Evolutionary conservation across 30 jellyfish, hydroid and myxozoan genomes (phyloP).

Genomic region (Aurelia aurita complex sp. Pacific): DNA sequence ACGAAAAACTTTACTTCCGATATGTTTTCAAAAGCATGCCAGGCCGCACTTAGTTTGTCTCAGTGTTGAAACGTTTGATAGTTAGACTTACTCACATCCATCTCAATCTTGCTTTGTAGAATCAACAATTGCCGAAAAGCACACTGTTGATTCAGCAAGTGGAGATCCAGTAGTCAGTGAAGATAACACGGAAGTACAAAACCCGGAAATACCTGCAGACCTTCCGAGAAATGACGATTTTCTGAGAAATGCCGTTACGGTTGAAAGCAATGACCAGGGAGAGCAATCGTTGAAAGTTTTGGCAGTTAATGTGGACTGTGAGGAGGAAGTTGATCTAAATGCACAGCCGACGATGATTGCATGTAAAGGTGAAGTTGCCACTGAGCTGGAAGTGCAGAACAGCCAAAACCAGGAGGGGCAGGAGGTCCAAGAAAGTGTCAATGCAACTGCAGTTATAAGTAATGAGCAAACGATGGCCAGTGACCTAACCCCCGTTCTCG

Average conservation of each 20-base stretch:
- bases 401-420: background rate
- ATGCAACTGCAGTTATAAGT: background rate
- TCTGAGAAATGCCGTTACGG: background rate
- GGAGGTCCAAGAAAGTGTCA: background rate
- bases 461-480: background rate
- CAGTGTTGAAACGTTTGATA: background rate
- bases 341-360: slow-evolving; percentile 65
- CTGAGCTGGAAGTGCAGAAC: background rate
- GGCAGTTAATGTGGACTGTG: background rate
- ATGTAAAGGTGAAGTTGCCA: slow-evolving; percentile 21
- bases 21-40: no score
- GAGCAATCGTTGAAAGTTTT: background rate
- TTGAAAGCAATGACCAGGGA: background rate
- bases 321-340: slow-evolving; percentile 43
- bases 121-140: slow-evolving; percentile 21
- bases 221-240: background rate
- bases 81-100: slow-evolving; percentile 53
- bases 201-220: background rate
- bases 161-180: background rate
- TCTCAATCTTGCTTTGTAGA: slow-evolving; percentile 68
- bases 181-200: background rate
- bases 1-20: no score
- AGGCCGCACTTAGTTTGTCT: background rate
- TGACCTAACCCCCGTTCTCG: background rate
- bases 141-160: slow-evolving; percentile 8